Conservation (phyloP, 1,140 invertebrate species). For the Neelides sp. region DNA sequence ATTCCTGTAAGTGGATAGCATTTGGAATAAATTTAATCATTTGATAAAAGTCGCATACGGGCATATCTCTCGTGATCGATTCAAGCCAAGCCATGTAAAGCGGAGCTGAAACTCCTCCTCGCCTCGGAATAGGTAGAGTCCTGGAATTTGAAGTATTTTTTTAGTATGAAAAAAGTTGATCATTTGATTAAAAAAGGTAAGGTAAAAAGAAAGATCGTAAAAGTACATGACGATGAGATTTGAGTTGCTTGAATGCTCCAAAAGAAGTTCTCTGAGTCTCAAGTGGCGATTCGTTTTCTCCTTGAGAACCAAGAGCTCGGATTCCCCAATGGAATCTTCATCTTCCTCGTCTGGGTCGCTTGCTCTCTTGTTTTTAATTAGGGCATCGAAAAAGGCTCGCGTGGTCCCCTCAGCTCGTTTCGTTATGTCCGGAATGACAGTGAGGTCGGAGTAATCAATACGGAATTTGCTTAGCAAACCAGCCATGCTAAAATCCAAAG, state of each 20-base stretch:
- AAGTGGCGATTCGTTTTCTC: constrained; percentile 80
- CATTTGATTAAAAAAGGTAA: background rate
- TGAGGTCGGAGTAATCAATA: constrained; percentile 79
- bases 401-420: constrained; percentile 56
- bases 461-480: constrained; percentile 82
- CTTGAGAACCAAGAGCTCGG: constrained; percentile 57
- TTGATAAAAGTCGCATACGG: too few relatives aligned
- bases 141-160: constrained; percentile 33
- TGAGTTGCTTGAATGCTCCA: constrained; percentile 67
- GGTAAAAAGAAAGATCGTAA: too few relatives aligned
- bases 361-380: constrained; percentile 6
- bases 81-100: constrained; percentile 51
- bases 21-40: too few relatives aligned
- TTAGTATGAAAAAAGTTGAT: background rate
- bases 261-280: constrained; percentile 64
- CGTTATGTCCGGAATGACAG: constrained; percentile 73
- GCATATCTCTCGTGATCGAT: constrained; percentile 43
- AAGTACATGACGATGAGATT: constrained; percentile 79
- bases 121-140: constrained; percentile 58
- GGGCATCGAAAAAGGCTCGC: constrained; percentile 48
- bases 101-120: constrained; percentile 40
- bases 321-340: constrained; percentile 46
- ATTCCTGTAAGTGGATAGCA: too few relatives aligned
- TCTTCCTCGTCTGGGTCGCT: background rate
- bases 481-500: constrained; percentile 61